Evolutionary conservation across 2,797 vertebrate species (phyloP).

Genomic region (Peromyscus attwateri): DNA sequence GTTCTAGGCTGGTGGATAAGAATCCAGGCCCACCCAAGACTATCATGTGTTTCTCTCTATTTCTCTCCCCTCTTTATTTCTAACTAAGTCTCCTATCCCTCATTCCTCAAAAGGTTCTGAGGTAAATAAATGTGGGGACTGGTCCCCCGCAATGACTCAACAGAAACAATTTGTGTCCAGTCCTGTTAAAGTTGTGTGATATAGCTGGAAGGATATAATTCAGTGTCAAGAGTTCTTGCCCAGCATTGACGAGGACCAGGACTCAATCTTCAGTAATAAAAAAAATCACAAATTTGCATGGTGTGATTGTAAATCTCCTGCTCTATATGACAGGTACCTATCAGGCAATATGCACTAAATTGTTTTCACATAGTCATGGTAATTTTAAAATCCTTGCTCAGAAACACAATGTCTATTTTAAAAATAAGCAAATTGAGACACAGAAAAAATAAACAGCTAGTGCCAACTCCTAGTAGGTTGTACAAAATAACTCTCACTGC

Average conservation of each 20-base stretch:
- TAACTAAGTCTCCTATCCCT: too few species aligned
- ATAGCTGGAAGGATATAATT: background rate
- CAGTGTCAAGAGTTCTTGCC: background rate
- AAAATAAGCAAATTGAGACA: background rate
- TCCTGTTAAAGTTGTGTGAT: background rate
- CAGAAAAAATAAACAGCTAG: background rate
- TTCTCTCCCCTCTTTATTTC: too few species aligned
- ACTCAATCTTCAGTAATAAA: background rate
- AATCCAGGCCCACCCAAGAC: too few species aligned
- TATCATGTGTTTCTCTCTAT: too few species aligned
- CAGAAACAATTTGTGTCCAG: conserved; percentile 1
- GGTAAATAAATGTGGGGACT: too few species aligned
- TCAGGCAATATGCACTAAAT: background rate
- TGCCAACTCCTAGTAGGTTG: background rate
- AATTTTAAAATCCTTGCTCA: background rate
- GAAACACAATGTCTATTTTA: background rate
- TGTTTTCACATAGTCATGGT: background rate
- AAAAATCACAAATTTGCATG: background rate
- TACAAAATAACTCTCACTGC: background rate
- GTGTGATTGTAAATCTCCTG: background rate
- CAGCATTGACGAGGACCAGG: background rate
- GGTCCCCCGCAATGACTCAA: background rate
- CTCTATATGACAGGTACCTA: background rate
- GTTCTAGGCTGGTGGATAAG: too few species aligned
- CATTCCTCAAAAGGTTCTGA: too few species aligned